Evolutionary conservation across 1,140 invertebrate species (phyloP).

Genomic region (Drosophila mauritiana): DNA sequence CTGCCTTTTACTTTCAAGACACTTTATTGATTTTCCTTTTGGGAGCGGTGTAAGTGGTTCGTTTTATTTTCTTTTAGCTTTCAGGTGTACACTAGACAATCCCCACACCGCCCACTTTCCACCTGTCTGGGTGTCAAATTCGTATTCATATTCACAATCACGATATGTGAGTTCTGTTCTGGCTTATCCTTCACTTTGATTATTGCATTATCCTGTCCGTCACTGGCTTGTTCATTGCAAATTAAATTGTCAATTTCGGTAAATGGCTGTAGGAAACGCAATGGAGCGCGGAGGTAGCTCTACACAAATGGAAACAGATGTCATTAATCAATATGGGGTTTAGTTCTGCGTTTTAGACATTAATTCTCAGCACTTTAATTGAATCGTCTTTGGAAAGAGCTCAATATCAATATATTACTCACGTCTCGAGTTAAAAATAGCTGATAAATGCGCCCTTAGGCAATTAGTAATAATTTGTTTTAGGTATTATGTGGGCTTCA

Average conservation of each 20-base stretch:
- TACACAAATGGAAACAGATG: conserved; percentile 21
- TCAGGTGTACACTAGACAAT: conserved; percentile 41
- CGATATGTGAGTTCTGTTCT: conserved; percentile 30
- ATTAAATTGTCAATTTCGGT: conserved; percentile 76
- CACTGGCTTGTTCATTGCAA: conserved; percentile 62
- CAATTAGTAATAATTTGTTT: conserved; percentile 39
- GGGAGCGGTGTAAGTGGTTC: conserved; percentile 28
- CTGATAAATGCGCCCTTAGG: conserved; percentile 10
- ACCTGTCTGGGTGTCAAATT: conserved; percentile 50
- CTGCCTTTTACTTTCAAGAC: conserved; percentile 64
- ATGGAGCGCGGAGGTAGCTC: conserved; percentile 10
- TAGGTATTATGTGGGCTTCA: conserved; percentile 10
- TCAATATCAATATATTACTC: conserved; percentile 31
- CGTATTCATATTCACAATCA: conserved; percentile 51
- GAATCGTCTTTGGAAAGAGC: conserved; percentile 15
- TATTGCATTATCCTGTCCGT: conserved; percentile 77
- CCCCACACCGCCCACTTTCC: background rate
- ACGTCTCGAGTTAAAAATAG: conserved; percentile 34
- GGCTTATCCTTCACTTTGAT: conserved; percentile 53
- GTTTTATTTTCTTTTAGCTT: conserved; percentile 41
- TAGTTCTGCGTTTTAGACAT: conserved; percentile 35
- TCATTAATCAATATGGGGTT: conserved; percentile 47
- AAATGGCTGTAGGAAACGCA: conserved; percentile 50
- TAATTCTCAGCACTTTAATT: conserved; percentile 37
- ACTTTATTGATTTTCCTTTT: conserved; percentile 71